Evolutionary conservation across 2,113 vertebrate genomes (phyloP), one percentile per base, ranked within the genome.

Genomic region (Notothenia rossii): DNA sequence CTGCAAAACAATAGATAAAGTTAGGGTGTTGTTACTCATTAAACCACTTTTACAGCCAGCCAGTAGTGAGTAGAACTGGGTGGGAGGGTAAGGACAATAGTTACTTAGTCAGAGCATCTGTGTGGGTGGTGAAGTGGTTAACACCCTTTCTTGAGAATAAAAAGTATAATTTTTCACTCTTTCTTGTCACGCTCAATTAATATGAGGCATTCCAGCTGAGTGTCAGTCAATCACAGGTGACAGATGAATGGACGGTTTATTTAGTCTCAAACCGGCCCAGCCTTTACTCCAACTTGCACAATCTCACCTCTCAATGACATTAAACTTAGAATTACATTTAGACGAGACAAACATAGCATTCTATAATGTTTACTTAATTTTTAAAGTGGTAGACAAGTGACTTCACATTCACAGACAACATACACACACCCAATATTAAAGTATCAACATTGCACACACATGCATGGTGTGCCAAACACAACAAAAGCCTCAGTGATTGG

Each of bases 71-170:
- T 29, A 55, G 40, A 45, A 66, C 62, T 82, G 70, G 81, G 86
- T 84, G 88, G 83, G 76, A 81, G 69, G 40, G 50, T 53, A 17
- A 61, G 46, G 71, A 89, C 84, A 89, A 88, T 77, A 51, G 70
- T 70, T 36, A 80, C 77, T 85, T 51, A 86, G 84, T 79, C 78
- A 68, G 78, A 58, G 22, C 46, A 63, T 69, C 71, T 76, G 86
- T 85, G 91, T 91, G 84, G 87, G 91, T 84, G 92, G 85, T 15
- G 82, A 85, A 81, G 78, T 69, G 88, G 89, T 87, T 80, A 85
- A 94, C 89, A 89, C 86, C 83, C 56, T 84, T 62, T 64, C 18
- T 49, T 59, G 46, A 75, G 64, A 87, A 81, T 75, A 84, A 53
- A 60, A 89, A 69, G 58, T 53, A 22, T 22, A 45, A 78, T 88